Base-by-base conservation (phyloP, 2,888 invertebrate genomes). In the Apamea anceps region DNA sequence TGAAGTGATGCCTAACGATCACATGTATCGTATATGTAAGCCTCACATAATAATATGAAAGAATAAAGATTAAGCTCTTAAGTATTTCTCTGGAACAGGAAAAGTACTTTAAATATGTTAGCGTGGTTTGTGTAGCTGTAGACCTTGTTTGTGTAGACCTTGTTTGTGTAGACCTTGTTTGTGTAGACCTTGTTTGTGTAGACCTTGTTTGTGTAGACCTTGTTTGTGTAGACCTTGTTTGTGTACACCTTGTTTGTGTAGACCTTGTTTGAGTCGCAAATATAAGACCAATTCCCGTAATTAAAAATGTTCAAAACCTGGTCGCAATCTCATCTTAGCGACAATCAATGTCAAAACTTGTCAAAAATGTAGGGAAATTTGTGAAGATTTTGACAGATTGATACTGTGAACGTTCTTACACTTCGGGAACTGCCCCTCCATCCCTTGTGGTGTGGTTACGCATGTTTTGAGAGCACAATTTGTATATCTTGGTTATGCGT, bases 1-100 rank as follows among this genome's bases (percentile, higher is more conserved):
- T 48, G 65, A 51, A 63, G 57, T 45, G 57, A 21, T 54, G 67
- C 28, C 60, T 72, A 75, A 75, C 65, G 65, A 48, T 62, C 32
- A 32, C 18, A 54, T 13, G 28, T 60, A 67, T 28, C 18, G 54
- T 54, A 4, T 28, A 60, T 42, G 65, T 54, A 18, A 45, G 25
- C n/a, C 57, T 54, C 8, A 45, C 13, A 15, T 25, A 32, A 15
- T 37, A 25, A 63, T 28, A 65, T 54, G 51, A 54, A 37, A 65
- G 25, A 48, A 60, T 71, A 60, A 37, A 42, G 21, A 21, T 60
- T 12, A 57, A 32, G 32, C 62, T 54, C 42, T 45, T 45, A 37
- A 62, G 51, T 71, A 48, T 48, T 66, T 8, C 48, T 45, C 71
- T 60, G 28, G 15, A n/a, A 37, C 21, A 51, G 18, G 32, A 70